phyloP scores from a whole-genome alignment of 1,140 invertebrate genomes.

The Ceratosolen solmsi region DNA sequence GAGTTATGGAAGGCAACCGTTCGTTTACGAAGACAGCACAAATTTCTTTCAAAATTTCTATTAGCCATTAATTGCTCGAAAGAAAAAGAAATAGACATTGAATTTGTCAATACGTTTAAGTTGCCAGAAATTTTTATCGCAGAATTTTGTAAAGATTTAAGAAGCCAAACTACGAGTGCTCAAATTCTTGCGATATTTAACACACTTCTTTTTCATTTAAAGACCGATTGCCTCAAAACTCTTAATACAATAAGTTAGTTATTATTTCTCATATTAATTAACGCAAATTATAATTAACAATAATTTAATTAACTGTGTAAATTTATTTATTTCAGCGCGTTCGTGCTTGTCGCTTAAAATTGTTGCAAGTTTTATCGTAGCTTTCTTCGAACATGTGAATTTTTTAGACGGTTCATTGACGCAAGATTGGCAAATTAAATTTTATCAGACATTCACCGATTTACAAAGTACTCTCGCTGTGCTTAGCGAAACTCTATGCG shows the following conservation, averaged over 20 bases:
- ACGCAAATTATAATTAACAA: no score
- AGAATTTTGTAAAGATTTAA: slow-evolving; percentile 41
- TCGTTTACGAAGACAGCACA: slow-evolving; percentile 56
- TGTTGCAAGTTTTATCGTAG: slow-evolving; percentile 7
- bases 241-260: no score
- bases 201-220: slow-evolving; percentile 44
- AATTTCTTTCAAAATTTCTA: slow-evolving; percentile 55
- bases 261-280: no score
- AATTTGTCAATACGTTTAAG: slow-evolving; percentile 14
- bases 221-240: slow-evolving; percentile 45
- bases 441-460: slow-evolving; percentile 32
- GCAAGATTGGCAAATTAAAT: slow-evolving; percentile 37
- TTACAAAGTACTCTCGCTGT: slow-evolving; percentile 6
- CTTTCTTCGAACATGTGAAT: slow-evolving; percentile 38
- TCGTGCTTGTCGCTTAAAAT: slow-evolving; percentile 19
- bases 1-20: slow-evolving; percentile 53
- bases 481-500: slow-evolving; percentile 31
- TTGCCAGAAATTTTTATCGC: slow-evolving; percentile 38
- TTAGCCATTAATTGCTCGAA: slow-evolving; percentile 50
- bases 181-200: slow-evolving; percentile 43
- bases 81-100: slow-evolving; percentile 11
- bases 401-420: slow-evolving; percentile 40
- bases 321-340: slow-evolving; percentile 31
- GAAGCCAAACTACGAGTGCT: slow-evolving; percentile 33
- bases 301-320: not conserved